Conservation (phyloP, 92 coral and sea anemone genomes). For the Isaurus tuberculatus region DNA sequence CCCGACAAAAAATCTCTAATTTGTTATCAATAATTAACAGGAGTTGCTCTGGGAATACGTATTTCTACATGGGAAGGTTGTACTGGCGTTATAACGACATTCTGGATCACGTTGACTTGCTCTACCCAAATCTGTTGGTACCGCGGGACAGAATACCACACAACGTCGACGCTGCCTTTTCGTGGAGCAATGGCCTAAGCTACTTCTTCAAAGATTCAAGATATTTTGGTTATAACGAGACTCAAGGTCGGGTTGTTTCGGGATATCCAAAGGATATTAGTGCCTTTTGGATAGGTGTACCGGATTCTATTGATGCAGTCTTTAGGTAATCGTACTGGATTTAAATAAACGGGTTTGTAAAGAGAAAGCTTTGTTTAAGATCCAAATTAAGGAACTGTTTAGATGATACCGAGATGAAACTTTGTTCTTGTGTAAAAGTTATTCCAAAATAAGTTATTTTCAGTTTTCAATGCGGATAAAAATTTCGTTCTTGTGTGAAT, state of each 20-base stretch:
- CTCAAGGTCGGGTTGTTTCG: slow-evolving; percentile 21
- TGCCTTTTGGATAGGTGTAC: slow-evolving; percentile 69
- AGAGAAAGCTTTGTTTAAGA: too few species aligned
- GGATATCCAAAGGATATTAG: slow-evolving; percentile 53
- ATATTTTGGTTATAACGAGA: slow-evolving; percentile 53
- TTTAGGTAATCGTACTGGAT: too few species aligned
- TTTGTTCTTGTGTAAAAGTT: too few species aligned
- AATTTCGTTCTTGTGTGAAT: too few species aligned
- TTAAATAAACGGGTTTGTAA: too few species aligned
- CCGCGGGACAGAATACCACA: slow-evolving; percentile 65
- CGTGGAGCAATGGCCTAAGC: slow-evolving; percentile 69
- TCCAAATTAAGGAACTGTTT: too few species aligned
- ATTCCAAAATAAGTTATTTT: too few species aligned
- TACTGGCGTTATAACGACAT: slow-evolving; percentile 86
- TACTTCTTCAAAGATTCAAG: slow-evolving; percentile 48
- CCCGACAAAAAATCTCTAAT: neutral
- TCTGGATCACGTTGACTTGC: slow-evolving; percentile 64
- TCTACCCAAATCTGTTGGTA: slow-evolving; percentile 71
- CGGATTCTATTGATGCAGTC: slow-evolving; percentile 75
- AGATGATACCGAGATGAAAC: too few species aligned
- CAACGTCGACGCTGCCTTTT: slow-evolving; percentile 70
- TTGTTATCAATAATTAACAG: slow-evolving; percentile 34
- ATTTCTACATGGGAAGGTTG: slow-evolving; percentile 69
- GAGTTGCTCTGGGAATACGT: slow-evolving; percentile 69
- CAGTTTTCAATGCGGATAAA: too few species aligned